Base-by-base conservation (phyloP, 2,113 vertebrate genomes). In the Nothoprocta pentlandii region DNA sequence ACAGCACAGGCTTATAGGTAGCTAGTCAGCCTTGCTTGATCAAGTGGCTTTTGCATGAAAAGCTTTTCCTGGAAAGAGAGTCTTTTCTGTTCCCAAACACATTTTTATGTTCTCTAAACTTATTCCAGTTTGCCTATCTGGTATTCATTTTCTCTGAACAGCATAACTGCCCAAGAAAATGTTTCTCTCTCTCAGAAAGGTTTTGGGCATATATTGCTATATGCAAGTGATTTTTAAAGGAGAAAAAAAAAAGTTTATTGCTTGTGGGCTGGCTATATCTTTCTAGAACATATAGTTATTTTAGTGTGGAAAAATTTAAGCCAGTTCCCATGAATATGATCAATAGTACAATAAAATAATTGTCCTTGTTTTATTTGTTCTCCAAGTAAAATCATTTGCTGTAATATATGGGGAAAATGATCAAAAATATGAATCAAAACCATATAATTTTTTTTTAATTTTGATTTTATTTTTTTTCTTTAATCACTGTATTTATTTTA, bases 41-140 rank as follows among this genome's bases (percentile, higher is more conserved):
- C 51, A 25, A 51, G 74, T 80, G 42, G 32, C 42, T 90, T 89
- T 90, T 94, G 39, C 34, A 71, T 80, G 51, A 68, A 93, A 80
- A 94, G 5, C 39, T 85, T 95, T 90, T 95, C 66, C 66, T 94
- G 76, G 73, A 90, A 93, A 94, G 80, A 49, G 51, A 69, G 30
- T 76, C 61, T 78, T 83, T 94, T 85, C 85, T 93, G 66, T 80
- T 90, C 66, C 58, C 62, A 79, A 91, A 49, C 30, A 67, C 44
- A 64, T 95, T 95, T 94, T 88, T 88, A 46, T 92, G 20, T 86
- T 90, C 93, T 95, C 87, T 91, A 84, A 95, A 93, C 66, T 89
- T 89, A 75, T 91, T 96, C 88, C 85, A 94, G 64, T 90, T 81
- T 92, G 73, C 36, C 69, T 91, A 63, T 97, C 91, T 95, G 91